These are phyloP conservation scores for Rafetus swinhoei DNA, from an alignment of 2,113 vertebrate species.

Conservation along the genomic window DNA sequence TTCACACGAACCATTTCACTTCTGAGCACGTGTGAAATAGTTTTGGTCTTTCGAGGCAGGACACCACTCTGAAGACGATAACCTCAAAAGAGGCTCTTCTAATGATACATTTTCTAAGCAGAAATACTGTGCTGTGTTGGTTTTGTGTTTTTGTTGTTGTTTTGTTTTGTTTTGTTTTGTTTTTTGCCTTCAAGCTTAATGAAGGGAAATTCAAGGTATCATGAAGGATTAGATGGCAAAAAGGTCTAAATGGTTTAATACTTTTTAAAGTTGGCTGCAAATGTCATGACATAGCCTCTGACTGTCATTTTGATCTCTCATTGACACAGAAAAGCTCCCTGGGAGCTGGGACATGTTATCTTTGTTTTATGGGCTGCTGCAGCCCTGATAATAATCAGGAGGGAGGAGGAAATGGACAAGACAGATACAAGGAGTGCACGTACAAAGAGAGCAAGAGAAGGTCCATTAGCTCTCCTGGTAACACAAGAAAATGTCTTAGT, in stretches of 20 bases:
- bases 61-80: conserved; percentile 36
- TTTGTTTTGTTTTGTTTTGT: conserved; percentile 36
- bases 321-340: conserved; percentile 71
- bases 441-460: neutral
- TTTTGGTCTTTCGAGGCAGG: conserved; percentile 34
- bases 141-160: conserved; percentile 25
- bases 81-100: conserved; percentile 21
- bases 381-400: conserved; percentile 20
- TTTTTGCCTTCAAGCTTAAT: conserved; percentile 56
- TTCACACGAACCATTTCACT: neutral
- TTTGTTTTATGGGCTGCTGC: conserved; percentile 67
- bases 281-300: conserved; percentile 28
- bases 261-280: conserved; percentile 64
- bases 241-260: conserved; percentile 48
- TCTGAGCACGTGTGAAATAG: conserved; percentile 28
- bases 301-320: conserved; percentile 72
- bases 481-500: neutral
- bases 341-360: conserved; percentile 73
- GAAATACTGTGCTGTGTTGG: conserved; percentile 56
- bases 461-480: neutral
- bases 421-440: neutral
- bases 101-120: conserved; percentile 45
- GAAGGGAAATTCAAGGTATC: conserved; percentile 51
- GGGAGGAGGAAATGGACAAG: conserved; percentile 60
- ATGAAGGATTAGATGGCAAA: conserved; percentile 53